phyloP scores from a whole-genome alignment of 2,888 invertebrate genomes.

The Volucella zonaria region DNA sequence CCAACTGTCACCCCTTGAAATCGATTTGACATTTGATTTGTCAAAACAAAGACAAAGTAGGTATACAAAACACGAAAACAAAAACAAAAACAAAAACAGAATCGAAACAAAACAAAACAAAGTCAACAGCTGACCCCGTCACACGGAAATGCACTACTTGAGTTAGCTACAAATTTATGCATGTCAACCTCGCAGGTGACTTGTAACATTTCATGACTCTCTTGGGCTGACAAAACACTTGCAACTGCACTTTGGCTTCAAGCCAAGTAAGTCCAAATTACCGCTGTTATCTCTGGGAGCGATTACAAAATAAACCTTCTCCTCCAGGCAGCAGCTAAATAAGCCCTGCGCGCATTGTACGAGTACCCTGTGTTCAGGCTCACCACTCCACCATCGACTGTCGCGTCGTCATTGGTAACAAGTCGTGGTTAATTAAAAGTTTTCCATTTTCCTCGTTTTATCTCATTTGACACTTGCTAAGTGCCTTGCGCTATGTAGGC shows the following conservation, averaged over 20 bases:
- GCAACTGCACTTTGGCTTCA: conserved; percentile 65
- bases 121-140: conserved; percentile 50
- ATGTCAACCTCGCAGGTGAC: conserved; percentile 71
- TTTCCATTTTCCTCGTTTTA: conserved; percentile 65
- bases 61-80: no score
- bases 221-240: conserved; percentile 69
- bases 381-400: background rate
- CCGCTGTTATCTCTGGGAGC: conserved; percentile 51
- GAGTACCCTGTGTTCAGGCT: no score
- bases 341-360: conserved; percentile 17
- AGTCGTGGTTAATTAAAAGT: conserved; percentile 73
- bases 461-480: conserved; percentile 66
- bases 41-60: conserved; percentile 7
- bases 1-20: background rate
- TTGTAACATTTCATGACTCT: conserved; percentile 71
- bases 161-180: conserved; percentile 69
- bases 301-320: conserved; percentile 61
- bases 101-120: conserved; percentile 6
- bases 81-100: background rate
- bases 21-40: conserved; percentile 33
- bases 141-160: conserved; percentile 63
- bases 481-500: conserved; percentile 29
- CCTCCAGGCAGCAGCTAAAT: background rate
- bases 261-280: conserved; percentile 61
- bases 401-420: conserved; percentile 26